A percentile compares a stretch with the other conserved stretches of the same genome.
Evolutionary conservation across 2,888 invertebrate species (phyloP).

Genomic region (Suillia variegata): DNA sequence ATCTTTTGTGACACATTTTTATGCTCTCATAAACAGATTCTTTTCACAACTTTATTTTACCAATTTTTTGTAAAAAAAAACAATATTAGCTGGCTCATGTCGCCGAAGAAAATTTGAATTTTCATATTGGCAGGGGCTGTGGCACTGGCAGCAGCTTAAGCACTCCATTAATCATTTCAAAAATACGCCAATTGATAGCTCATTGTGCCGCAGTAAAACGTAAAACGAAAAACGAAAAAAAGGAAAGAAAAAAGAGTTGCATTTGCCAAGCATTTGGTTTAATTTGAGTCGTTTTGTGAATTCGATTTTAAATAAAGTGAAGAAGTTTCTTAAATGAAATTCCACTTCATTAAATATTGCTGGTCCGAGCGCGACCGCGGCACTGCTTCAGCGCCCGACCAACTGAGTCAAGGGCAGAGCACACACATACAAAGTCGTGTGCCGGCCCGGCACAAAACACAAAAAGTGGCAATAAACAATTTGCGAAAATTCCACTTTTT

Average conservation of each 20-base stretch:
- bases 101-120: too few relatives aligned
- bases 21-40: too few relatives aligned
- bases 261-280: too few relatives aligned
- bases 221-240: too few relatives aligned
- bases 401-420: constrained; percentile 25
- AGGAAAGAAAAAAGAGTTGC: neutral
- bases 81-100: too few relatives aligned
- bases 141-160: constrained; percentile 6
- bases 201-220: neutral
- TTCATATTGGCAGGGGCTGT: too few relatives aligned
- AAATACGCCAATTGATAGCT: neutral
- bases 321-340: constrained; percentile 13
- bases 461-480: constrained; percentile 9
- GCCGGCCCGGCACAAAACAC: neutral
- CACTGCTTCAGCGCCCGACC: too few relatives aligned
- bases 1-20: too few relatives aligned
- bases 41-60: too few relatives aligned
- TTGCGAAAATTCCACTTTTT: constrained; percentile 7
- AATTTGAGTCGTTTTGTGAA: neutral
- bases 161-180: constrained; percentile 16
- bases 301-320: constrained; percentile 5
- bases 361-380: too few relatives aligned
- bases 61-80: too few relatives aligned
- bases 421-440: neutral
- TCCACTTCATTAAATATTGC: constrained; percentile 27